Evolutionary conservation across 1,140 invertebrate species (phyloP).

Genomic region (Microvelia longipes): DNA sequence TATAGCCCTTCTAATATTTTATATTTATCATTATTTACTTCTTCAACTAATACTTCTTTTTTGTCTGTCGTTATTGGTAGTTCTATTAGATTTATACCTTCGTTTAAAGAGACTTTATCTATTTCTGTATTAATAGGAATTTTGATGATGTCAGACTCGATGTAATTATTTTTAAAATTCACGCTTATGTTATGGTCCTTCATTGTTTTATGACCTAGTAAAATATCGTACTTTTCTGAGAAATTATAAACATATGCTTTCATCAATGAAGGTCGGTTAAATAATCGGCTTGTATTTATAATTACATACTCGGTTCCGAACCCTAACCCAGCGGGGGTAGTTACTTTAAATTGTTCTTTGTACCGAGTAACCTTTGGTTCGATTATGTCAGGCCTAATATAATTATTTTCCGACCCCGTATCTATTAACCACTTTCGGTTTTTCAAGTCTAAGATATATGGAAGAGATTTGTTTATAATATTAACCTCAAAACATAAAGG

Average conservation of each 20-base stretch:
- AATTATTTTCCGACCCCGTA: neutral
- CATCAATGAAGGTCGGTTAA: neutral
- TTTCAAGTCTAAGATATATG: neutral
- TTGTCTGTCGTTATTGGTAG: neutral
- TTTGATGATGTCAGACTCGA: neutral
- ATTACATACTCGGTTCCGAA: neutral
- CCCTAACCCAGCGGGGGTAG: neutral
- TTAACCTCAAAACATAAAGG: neutral
- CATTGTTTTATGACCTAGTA: conserved; percentile 1
- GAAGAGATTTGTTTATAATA: neutral
- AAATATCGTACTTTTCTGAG: neutral
- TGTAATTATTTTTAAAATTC: neutral
- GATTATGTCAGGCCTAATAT: neutral
- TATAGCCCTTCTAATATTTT: neutral
- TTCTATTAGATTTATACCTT: neutral
- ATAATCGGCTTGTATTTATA: neutral
- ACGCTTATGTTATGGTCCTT: neutral
- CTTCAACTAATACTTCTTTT: neutral
- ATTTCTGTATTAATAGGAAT: neutral
- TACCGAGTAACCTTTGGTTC: neutral
- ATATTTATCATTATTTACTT: neutral
- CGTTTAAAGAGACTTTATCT: neutral
- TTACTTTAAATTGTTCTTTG: conserved; percentile 1
- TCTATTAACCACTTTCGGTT: neutral
- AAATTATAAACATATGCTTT: neutral